Evolutionary conservation across 1,140 invertebrate species (phyloP), one percentile per base, ranked within the genome.

Genomic region (Akabosia matsudoensis): DNA sequence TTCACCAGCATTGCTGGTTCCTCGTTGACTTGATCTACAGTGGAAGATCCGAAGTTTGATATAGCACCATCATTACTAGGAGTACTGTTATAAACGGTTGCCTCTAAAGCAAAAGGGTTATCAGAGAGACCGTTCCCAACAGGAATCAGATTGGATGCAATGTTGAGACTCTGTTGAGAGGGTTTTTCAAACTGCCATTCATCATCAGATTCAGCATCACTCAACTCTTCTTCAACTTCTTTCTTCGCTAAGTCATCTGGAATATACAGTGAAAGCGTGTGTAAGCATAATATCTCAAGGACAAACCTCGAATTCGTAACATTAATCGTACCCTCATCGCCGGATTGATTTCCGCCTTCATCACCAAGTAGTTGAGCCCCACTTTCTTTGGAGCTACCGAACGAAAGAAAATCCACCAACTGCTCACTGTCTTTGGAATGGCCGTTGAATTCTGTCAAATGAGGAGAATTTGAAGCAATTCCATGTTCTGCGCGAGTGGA

Each of bases 111-210:
- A 18, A 45, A 45, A 7, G 37, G 37, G 37, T 45, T 45, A n/a
- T n/a, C n/a, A n/a, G n/a, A n/a, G n/a, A n/a, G n/a, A n/a, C n/a
- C n/a, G n/a, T n/a, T n/a, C n/a, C n/a, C n/a, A n/a, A n/a, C n/a
- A n/a, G n/a, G n/a, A n/a, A n/a, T n/a, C n/a, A n/a, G n/a, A n/a
- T n/a, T n/a, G n/a, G n/a, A n/a, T n/a, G n/a, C 37, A 45, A 45
- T 18, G 18, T 45, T 45, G 37, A 45, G 7, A 45, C 7, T 45
- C 37, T 45, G 37, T 7, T 45, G 7, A 18, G 37, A 45, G n/a
- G 61, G 61, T 22, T 67, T 67, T 30, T 67, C 61, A 67, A 67
- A 67, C n/a, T 67, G 61, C 61, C 61, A 67, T 31, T 67, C 61
- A 30, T 67, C 61, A 31, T 67, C 61, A 10, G 61, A 4, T n/a